Percentiles rank a stretch among this genome's conserved stretches.
Evolutionary conservation across 2,888 invertebrate genomes (phyloP).

Genomic region (Parnassius glacialis): DNA sequence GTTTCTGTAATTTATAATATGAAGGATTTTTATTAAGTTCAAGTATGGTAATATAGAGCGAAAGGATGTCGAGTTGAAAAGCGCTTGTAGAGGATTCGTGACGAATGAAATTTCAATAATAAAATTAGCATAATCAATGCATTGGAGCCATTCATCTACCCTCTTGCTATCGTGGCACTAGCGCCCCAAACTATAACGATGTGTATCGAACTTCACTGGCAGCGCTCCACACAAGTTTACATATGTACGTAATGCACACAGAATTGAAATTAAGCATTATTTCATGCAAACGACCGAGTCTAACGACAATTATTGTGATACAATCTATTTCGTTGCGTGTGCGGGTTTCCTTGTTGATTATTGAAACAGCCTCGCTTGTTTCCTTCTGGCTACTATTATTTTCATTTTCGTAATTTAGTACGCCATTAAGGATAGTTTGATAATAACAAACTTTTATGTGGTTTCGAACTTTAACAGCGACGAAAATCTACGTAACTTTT

Average conservation of each 20-base stretch:
- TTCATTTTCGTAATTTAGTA: conserved; percentile 12
- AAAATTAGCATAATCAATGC: conserved; percentile 79
- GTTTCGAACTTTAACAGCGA: not conserved
- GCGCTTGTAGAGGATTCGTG: conserved; percentile 44
- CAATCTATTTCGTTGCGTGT: conserved; percentile 50
- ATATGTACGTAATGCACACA: conserved; percentile 58
- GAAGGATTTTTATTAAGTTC: conserved; percentile 17
- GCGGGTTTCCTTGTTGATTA: conserved; percentile 46
- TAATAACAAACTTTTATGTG: conserved; percentile 6
- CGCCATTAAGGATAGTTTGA: not conserved
- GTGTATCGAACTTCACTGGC: conserved; percentile 68
- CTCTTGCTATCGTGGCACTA: conserved; percentile 32
- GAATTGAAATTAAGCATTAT: conserved; percentile 76
- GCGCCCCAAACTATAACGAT: conserved; percentile 36
- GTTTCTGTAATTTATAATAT: too few relatives aligned
- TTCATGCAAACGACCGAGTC: conserved; percentile 67
- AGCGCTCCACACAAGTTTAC: conserved; percentile 61
- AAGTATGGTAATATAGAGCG: conserved; percentile 17
- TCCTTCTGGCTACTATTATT: conserved; percentile 29
- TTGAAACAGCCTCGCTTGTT: conserved; percentile 47
- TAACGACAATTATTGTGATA: conserved; percentile 63
- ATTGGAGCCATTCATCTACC: conserved; percentile 62
- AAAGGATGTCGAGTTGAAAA: conserved; percentile 20
- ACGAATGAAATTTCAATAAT: conserved; percentile 69
- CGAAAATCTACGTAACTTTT: not conserved